Base-by-base conservation (phyloP, 2,888 invertebrate genomes). In the Erebia ligea region DNA sequence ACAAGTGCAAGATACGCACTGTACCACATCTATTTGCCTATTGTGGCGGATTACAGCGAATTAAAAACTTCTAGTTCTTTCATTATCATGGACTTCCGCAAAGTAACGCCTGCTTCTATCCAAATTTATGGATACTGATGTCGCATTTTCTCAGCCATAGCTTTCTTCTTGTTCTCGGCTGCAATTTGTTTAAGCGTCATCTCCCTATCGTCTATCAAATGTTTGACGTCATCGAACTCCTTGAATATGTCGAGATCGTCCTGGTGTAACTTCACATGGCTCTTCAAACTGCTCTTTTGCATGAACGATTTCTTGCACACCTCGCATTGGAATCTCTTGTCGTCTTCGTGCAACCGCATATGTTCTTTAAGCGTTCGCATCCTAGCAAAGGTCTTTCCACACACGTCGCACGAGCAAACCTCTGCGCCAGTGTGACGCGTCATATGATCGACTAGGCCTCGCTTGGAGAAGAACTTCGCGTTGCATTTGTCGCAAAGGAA, bases 191-290 rank as follows among this genome's bases (percentile, higher is more conserved):
- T 92, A 34, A 93, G 68, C 2, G 92, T 92, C 82, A 93, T 80
- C 76, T 91, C 92, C 40, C 92, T 85, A 74, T 92, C 86, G 54
- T 93, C 92, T 57, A 93, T 91, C 48, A 93, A 76, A 79, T 93
- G 92, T 71, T 91, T 93, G 0, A 93, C 92, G 67, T 93, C 92
- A 50, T 93, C 92, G 68, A 93, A 93, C 81, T 93, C 92, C 67
- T 93, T 93, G 75, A 93, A 93, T 40, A 93, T 93, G 25, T 92
- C 92, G 75, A 93, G 76, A 63, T 93, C 91, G 72, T 92, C 91
- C 52, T 93, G 93, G 68, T 93, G 93, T 54, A 92, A 66, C 0
- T 88, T 81, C 5, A 92, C 77, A 64, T 93, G 93, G 17, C 86
- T 88, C 75, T 92, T 92, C 76, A 93, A 76, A 48, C 91, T 90